A percentile compares a stretch with the other conserved stretches of the same genome.
Evolutionary conservation across 35 echinoderm and acorn worm genomes (phyloP).

Genomic region (Heliocidaris erythrogramma): DNA sequence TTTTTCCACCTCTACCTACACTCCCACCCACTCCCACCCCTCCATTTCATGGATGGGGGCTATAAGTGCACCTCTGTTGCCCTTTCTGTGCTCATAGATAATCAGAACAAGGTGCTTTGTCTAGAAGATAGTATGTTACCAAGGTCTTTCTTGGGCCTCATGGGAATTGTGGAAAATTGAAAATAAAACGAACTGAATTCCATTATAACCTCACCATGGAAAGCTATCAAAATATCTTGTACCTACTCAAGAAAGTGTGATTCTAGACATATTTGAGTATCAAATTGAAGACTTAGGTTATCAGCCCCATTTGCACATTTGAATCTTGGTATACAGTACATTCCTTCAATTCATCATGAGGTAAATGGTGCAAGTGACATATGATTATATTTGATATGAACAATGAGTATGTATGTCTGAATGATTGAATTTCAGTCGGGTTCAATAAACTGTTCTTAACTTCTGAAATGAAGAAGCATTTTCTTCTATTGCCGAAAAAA

Average conservation of each 20-base stretch:
- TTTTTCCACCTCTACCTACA: neutral
- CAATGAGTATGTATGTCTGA: neutral
- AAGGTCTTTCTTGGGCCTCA: neutral
- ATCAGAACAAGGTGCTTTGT: conserved; percentile 1
- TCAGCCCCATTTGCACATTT: neutral
- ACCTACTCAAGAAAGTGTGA: neutral
- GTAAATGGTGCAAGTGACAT: neutral
- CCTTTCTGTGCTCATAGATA: neutral
- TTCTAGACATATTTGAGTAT: neutral
- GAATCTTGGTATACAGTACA: neutral
- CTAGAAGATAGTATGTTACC: conserved; percentile 7
- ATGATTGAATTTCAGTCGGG: neutral
- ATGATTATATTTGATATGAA: neutral
- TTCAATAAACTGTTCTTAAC: neutral
- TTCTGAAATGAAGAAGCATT: neutral
- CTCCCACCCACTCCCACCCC: neutral
- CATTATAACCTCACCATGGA: conserved; percentile 1
- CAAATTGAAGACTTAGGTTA: neutral
- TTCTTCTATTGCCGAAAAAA: too few species aligned
- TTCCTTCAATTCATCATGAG: neutral
- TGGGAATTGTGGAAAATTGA: neutral
- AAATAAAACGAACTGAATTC: neutral
- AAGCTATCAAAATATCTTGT: neutral
- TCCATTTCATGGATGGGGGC: neutral
- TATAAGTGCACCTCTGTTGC: conserved; percentile 9